Percentiles rank a stretch among this genome's conserved stretches.
Evolutionary conservation across 2,888 invertebrate species (phyloP).

Genomic region (Tanypteryx hageni): DNA sequence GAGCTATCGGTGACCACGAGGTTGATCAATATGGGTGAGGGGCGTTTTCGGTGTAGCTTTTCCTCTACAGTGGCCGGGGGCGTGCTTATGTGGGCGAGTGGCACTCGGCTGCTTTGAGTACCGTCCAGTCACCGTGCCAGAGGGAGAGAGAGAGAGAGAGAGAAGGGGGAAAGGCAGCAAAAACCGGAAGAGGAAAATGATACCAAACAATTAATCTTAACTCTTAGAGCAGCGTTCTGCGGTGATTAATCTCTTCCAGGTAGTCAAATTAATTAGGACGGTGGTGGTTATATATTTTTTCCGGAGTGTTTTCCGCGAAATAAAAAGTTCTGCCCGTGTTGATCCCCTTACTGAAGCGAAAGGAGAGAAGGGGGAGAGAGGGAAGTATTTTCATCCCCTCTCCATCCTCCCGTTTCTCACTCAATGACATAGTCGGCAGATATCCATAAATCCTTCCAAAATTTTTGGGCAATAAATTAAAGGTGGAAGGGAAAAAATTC

Average conservation of each 20-base stretch:
- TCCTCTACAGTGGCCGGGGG: constrained; percentile 24
- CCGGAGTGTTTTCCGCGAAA: not conserved
- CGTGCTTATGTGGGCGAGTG: not conserved
- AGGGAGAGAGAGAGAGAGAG: not conserved
- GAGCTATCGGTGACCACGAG: not conserved
- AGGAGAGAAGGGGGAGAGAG: not conserved
- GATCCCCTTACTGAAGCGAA: not conserved
- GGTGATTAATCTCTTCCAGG: constrained; percentile 46
- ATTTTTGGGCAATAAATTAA: constrained; percentile 51
- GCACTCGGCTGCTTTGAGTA: constrained; percentile 39
- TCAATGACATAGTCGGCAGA: constrained; percentile 30
- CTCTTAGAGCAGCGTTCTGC: constrained; percentile 31
- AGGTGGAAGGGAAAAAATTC: constrained; percentile 18
- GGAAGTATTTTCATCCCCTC: not conserved
- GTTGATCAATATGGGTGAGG: constrained; percentile 1
- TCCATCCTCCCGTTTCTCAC: constrained; percentile 32
- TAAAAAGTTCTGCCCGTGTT: not conserved
- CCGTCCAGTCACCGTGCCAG: constrained; percentile 41
- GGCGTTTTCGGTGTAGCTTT: constrained; percentile 20
- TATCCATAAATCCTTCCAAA: constrained; percentile 40
- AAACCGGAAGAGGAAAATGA: constrained; percentile 54
- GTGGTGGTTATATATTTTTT: constrained; percentile 18
- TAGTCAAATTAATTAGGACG: constrained; percentile 62
- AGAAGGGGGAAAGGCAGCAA: not conserved
- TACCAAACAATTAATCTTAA: constrained; percentile 61